Evolutionary conservation across 2,888 invertebrate species (phyloP).

Genomic region (Melinaea menophilus): DNA sequence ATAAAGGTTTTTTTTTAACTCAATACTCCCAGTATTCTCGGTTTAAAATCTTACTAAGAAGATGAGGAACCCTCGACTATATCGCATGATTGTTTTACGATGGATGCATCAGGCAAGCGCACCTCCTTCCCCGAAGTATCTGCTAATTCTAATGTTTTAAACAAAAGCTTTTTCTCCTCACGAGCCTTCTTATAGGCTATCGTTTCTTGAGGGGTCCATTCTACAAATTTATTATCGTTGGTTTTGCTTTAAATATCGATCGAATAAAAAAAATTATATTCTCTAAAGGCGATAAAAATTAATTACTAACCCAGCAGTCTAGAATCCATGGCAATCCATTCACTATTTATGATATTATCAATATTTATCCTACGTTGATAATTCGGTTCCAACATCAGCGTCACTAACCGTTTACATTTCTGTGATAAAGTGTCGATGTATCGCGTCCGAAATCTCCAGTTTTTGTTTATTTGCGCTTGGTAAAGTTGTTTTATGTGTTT

Average conservation of each 20-base stretch:
- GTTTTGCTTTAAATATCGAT: not conserved
- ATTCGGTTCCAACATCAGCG: constrained; percentile 83
- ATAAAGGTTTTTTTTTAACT: too few species aligned
- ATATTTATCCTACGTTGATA: constrained; percentile 76
- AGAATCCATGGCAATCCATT: constrained; percentile 84
- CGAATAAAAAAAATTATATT: not conserved
- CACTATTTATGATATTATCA: constrained; percentile 74
- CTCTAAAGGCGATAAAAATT: constrained; percentile 3
- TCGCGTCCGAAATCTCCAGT: constrained; percentile 84
- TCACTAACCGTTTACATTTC: constrained; percentile 80
- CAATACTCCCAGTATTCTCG: too few species aligned
- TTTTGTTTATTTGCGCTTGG: constrained; percentile 75
- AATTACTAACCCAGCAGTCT: constrained; percentile 58
- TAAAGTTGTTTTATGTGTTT: constrained; percentile 84
- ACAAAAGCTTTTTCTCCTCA: constrained; percentile 50
- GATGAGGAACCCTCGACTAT: constrained; percentile 42
- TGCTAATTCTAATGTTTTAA: constrained; percentile 41
- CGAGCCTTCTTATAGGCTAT: constrained; percentile 60
- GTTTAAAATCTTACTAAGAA: constrained; percentile 41
- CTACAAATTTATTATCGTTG: constrained; percentile 40
- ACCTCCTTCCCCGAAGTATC: constrained; percentile 39
- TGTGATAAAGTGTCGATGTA: constrained; percentile 77
- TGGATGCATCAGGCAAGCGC: constrained; percentile 44
- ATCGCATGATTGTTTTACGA: constrained; percentile 45
- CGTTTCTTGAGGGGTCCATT: constrained; percentile 66